Evolutionary conservation across 2,888 invertebrate species (phyloP).

Genomic region (Gymnosoma rotundatum): DNA sequence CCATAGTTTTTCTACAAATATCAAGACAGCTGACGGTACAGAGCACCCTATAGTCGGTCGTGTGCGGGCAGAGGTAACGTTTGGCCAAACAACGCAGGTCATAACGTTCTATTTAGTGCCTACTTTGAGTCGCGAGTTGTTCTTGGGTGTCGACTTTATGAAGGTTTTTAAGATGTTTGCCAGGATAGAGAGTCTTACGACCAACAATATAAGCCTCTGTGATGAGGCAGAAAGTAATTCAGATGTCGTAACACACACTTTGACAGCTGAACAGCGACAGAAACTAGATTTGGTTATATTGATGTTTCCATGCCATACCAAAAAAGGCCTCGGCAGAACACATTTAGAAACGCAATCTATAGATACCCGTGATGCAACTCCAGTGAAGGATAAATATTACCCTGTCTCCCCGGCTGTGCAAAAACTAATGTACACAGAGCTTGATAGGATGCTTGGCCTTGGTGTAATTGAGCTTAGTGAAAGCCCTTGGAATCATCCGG

Average conservation of each 20-base stretch:
- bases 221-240: background rate
- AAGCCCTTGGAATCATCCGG: background rate
- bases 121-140: background rate
- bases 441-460: too few species aligned
- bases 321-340: background rate
- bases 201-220: background rate
- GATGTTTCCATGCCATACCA: background rate
- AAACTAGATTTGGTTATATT: background rate
- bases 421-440: background rate
- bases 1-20: too few species aligned
- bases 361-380: background rate
- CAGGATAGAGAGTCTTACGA: background rate
- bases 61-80: too few species aligned
- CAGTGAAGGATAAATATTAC: background rate
- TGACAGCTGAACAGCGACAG: background rate
- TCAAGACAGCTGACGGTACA: too few species aligned
- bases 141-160: background rate
- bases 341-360: background rate
- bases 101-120: too few species aligned
- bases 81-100: too few species aligned
- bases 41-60: too few species aligned
- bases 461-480: too few species aligned
- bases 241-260: background rate
- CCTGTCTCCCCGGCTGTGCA: background rate
- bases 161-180: background rate